These are phyloP conservation scores for Caenorhabditis imperialis DNA, from an alignment of 2,888 invertebrate species.

Conservation along the genomic window DNA sequence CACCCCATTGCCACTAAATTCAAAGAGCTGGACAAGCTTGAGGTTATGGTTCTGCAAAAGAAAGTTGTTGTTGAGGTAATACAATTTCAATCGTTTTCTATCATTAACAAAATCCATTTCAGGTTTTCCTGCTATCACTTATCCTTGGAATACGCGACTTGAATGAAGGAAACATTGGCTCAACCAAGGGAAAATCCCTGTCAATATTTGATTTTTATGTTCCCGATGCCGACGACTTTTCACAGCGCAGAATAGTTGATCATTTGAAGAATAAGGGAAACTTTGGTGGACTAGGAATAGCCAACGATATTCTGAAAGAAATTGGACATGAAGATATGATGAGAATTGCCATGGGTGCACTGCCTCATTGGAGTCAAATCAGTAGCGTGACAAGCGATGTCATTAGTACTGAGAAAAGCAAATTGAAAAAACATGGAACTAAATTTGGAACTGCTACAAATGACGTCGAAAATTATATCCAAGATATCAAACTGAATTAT, in stretches of 20 bases:
- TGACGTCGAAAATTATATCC: slow-evolving; percentile 53
- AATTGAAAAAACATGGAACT: slow-evolving; percentile 49
- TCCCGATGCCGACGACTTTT: slow-evolving; percentile 47
- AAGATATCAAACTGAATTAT: slow-evolving; percentile 58
- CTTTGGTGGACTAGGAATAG: slow-evolving; percentile 50
- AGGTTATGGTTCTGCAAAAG: slow-evolving; percentile 31
- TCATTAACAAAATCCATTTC: slow-evolving; percentile 46
- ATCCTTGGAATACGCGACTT: slow-evolving; percentile 57
- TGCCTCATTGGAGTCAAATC: slow-evolving; percentile 53
- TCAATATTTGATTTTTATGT: slow-evolving; percentile 58
- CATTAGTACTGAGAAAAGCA: slow-evolving; percentile 47
- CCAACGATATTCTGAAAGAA: slow-evolving; percentile 43
- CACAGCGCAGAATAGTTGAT: slow-evolving; percentile 47
- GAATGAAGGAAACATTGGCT: slow-evolving; percentile 53
- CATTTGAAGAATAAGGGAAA: slow-evolving; percentile 49
- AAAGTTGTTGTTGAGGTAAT: slow-evolving; percentile 50
- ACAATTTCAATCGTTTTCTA: slow-evolving; percentile 27
- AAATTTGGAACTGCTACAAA: slow-evolving; percentile 22
- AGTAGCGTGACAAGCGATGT: slow-evolving; percentile 53
- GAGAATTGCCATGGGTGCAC: slow-evolving; percentile 37
- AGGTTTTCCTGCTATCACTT: slow-evolving; percentile 54
- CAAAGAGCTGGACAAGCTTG: slow-evolving; percentile 45
- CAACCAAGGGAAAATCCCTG: slow-evolving; percentile 48
- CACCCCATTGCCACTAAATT: slow-evolving; percentile 47
- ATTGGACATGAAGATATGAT: slow-evolving; percentile 42